These are phyloP conservation scores for Microctenopoma lineatum DNA, from an alignment of 2,797 vertebrate species.

Conservation along the genomic window DNA sequence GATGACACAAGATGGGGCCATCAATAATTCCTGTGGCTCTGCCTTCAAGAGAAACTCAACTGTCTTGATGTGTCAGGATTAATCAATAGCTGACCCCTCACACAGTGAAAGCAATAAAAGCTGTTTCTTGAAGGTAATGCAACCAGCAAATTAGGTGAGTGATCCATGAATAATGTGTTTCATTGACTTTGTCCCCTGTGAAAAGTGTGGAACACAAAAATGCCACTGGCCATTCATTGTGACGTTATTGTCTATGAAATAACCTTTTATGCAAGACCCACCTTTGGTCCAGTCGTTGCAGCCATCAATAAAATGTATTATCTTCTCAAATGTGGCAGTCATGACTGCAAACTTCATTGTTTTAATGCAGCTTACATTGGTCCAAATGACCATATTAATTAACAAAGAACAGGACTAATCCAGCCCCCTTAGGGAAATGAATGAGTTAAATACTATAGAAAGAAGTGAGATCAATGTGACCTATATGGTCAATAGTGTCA, in stretches of 20 bases:
- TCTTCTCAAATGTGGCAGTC: constrained; percentile 6
- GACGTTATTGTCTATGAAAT: constrained; percentile 67
- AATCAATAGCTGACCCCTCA: constrained; percentile 60
- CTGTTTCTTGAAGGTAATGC: constrained; percentile 68
- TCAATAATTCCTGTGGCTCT: constrained; percentile 15
- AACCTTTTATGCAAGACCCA: constrained; percentile 52
- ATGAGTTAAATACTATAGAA: constrained; percentile 31
- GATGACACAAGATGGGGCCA: constrained; percentile 14
- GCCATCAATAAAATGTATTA: constrained; percentile 17
- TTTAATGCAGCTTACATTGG: constrained; percentile 4
- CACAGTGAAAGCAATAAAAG: constrained; percentile 77
- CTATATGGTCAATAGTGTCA: constrained; percentile 29
- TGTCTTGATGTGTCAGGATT: constrained; percentile 64
- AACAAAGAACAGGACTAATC: constrained; percentile 33
- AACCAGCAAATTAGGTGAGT: constrained; percentile 49
- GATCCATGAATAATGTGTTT: constrained; percentile 80
- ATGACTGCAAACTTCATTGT: neutral
- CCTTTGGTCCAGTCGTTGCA: constrained; percentile 45
- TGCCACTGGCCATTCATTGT: constrained; percentile 60
- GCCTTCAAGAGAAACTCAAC: constrained; percentile 23
- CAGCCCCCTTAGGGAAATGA: constrained; percentile 37
- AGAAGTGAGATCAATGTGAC: constrained; percentile 38
- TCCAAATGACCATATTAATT: constrained; percentile 7
- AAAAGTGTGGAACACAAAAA: constrained; percentile 59
- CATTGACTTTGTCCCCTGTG: constrained; percentile 74